Evolutionary conservation across 2,888 invertebrate genomes (phyloP), one percentile per base, ranked within the genome.

Genomic region (Macaria notata): DNA sequence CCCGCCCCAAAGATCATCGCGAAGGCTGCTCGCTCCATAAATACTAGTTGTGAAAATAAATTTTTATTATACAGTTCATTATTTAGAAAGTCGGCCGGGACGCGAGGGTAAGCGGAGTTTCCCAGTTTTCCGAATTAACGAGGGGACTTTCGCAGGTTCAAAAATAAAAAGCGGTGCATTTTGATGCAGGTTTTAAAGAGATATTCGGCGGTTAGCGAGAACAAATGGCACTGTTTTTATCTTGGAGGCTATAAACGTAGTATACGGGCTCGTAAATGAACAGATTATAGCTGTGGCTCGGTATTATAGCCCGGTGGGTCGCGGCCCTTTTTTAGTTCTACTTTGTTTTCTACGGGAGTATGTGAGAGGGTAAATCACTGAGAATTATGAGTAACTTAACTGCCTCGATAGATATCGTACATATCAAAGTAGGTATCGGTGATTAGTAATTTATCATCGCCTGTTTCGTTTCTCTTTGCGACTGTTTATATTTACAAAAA

Each of bases 1-100:
- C 72, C 83, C 83, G 78, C 83, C 84, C 78, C 71, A 72, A 76
- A 82, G 88, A 88, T 88, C 81, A 88, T 84, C 87, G 81, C 72
- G 71, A 77, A 78, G 76, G 9, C 51, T 49, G 46, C 31, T 46
- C 49, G 53, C 78, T n/a, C 79, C 79, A 61, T 65, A 65, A 67
- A 67, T 63, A 84, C 78, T 81, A 85, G 82, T 86, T 76, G 83
- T 75, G 81, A 84, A 84, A 88, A 89, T 88, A 86, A 81, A 81
- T 83, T 88, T 85, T 83, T 88, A 86, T 88, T 87, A 87, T 86
- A 78, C 79, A 79, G 82, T 86, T 88, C 86, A 88, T 89, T 88
- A 88, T 86, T 84, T 73, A 73, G 73, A 72, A 85, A 83, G 76
- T 83, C 78, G 78, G 76, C 72, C 75, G 76, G 51, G 39, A 72